phyloP scores from a whole-genome alignment of 1,140 invertebrate species.

The Conus betulinus region DNA sequence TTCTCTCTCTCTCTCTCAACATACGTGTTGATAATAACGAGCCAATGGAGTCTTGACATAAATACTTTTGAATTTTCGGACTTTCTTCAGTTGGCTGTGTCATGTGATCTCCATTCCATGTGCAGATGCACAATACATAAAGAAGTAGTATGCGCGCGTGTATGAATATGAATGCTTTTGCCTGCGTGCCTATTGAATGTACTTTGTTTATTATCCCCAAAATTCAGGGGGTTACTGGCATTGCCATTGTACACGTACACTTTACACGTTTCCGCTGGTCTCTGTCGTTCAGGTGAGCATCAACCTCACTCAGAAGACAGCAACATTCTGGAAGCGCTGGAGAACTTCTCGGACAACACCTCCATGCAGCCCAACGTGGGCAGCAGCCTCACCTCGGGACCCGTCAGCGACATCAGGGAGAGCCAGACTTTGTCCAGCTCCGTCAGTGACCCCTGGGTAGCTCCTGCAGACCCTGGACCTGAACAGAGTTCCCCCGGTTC shows the following conservation, averaged over 20 bases:
- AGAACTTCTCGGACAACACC: conserved; percentile 47
- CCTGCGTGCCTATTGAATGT: too few relatives aligned
- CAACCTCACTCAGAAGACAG: conserved; percentile 22
- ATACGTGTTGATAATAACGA: too few relatives aligned
- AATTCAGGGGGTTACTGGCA: background rate
- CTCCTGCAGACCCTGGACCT: background rate
- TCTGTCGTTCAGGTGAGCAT: background rate
- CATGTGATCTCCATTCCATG: too few relatives aligned
- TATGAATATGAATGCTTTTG: too few relatives aligned
- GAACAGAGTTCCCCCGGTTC: background rate
- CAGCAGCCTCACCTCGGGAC: conserved; percentile 45
- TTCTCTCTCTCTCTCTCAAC: too few relatives aligned
- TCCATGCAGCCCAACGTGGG: conserved; percentile 54
- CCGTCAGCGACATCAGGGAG: conserved; percentile 7
- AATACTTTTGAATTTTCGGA: too few relatives aligned
- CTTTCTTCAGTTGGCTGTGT: too few relatives aligned
- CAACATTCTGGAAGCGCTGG: conserved; percentile 32
- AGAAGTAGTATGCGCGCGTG: too few relatives aligned
- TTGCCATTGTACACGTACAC: too few relatives aligned
- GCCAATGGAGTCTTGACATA: too few relatives aligned
- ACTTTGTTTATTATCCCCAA: too few relatives aligned
- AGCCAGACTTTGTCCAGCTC: conserved; percentile 11
- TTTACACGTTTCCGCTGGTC: background rate
- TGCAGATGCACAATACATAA: too few relatives aligned
- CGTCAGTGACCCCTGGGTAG: background rate